phyloP scores from a whole-genome alignment of 2,888 invertebrate genomes.

The Callinectes sapidus region DNA sequence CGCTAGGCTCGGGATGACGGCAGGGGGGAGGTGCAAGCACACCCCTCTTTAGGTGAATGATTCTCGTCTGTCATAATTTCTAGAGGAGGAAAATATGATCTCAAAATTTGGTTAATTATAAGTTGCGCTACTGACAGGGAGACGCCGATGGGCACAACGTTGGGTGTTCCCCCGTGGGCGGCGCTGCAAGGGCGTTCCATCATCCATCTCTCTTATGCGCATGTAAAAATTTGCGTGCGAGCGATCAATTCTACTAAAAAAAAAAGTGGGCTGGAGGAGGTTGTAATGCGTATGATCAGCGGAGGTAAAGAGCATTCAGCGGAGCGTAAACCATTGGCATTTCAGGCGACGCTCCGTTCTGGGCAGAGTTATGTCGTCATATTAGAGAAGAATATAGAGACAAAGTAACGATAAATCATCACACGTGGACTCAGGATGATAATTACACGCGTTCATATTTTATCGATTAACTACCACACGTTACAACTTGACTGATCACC shows the following conservation, averaged over 20 bases:
- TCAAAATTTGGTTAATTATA: not conserved
- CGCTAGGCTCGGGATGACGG: too few species aligned
- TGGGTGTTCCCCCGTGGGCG: not conserved
- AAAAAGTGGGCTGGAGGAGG: not conserved
- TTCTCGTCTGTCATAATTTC: not conserved
- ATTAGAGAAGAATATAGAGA: conserved; percentile 12
- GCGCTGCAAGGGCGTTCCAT: not conserved
- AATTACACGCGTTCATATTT: conserved; percentile 16
- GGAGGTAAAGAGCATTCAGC: not conserved
- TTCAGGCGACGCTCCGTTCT: not conserved
- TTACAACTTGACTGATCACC: not conserved
- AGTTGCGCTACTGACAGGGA: not conserved
- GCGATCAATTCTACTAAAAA: not conserved
- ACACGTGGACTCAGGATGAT: not conserved
- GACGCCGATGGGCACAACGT: not conserved
- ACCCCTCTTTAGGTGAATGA: not conserved
- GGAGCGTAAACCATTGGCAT: not conserved
- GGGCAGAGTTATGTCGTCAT: not conserved
- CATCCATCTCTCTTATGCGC: not conserved
- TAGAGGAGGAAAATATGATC: not conserved
- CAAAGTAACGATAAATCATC: not conserved
- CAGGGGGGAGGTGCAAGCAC: not conserved
- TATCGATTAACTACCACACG: conserved; percentile 6
- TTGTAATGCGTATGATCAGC: conserved; percentile 2
- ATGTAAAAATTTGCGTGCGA: conserved; percentile 15